These are phyloP conservation scores for Tachina lurida DNA, from an alignment of 2,888 invertebrate species.

Conservation along the genomic window DNA sequence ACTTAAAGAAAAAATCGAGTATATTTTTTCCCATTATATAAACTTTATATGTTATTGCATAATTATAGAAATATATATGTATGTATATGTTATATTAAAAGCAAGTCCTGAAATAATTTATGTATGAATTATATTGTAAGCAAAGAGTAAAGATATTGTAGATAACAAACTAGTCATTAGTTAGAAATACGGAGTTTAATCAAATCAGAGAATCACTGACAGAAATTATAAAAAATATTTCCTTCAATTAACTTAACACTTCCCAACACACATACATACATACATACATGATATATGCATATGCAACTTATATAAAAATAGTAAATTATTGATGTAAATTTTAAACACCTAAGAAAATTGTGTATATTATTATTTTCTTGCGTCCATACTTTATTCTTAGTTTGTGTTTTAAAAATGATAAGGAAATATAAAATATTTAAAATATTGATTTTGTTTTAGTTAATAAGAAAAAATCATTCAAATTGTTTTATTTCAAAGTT, in stretches of 20 bases:
- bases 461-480: no score
- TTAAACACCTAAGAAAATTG: background rate
- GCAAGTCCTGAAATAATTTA: background rate
- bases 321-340: constrained; percentile 42
- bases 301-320: constrained; percentile 43
- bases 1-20: constrained; percentile 39
- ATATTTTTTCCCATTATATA: constrained; percentile 32
- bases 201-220: constrained; percentile 34
- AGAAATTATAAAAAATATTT: constrained; percentile 25
- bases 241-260: constrained; percentile 26
- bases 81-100: background rate
- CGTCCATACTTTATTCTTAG: constrained; percentile 18
- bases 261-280: background rate
- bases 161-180: constrained; percentile 39
- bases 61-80: constrained; percentile 35
- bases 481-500: no score
- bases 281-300: background rate
- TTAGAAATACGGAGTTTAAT: constrained; percentile 62
- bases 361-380: constrained; percentile 1
- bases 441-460: background rate
- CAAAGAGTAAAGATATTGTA: constrained; percentile 33
- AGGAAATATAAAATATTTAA: constrained; percentile 49
- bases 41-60: constrained; percentile 63
- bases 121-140: background rate
- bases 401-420: constrained; percentile 42